Evolutionary conservation across 2,113 vertebrate species (phyloP), one percentile per base, ranked within the genome.

Genomic region (Sinocyclocheilus grahami): DNA sequence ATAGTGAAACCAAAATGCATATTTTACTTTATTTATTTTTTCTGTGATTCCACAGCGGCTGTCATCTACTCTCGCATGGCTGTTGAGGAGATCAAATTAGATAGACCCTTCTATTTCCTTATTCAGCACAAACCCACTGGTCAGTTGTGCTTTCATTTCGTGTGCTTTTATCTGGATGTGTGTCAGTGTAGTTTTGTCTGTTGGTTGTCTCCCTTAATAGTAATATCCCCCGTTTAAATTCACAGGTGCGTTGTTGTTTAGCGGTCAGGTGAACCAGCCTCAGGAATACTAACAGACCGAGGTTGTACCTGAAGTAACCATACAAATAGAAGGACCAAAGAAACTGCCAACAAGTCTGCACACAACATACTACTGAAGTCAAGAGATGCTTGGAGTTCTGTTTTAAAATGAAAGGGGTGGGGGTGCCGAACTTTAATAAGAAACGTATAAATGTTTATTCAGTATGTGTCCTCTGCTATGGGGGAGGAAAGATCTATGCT

Each of bases 101-200:
- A 98, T 86, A 89, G 94, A 13, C 95, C 97, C 4, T 98, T 98
- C 92, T 93, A 97, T 53, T 97, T 97, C 33, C 89, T 97, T 55
- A 95, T 98, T 82, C 93, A 95, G 39, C 97, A 98, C 92, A 96
- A 97, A 82, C 91, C 90, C 55, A 97, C 97, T 89, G 96, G 97
- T 97, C 86, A 90, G 71, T 69, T 55, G 33, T 78, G 30, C n/a
- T 53, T 30, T 53, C 48, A 78, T 72, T 37, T 72, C 4, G 5
- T 37, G 37, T 37, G 37, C 46, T 48, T 48, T 48, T 27, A 48
- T 48, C 2, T 48, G 46, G 10, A 48, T 48, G 12, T 12, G 42
- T 10, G 9, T 46, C 8, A 10, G 42, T 46, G 42, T 9, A 46
- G 42, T 10, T 48, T 30, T 30, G 30, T 30, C 2, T 53, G 6